Base-by-base conservation (phyloP, 2,797 vertebrate species). In the Myotis daubentonii region DNA sequence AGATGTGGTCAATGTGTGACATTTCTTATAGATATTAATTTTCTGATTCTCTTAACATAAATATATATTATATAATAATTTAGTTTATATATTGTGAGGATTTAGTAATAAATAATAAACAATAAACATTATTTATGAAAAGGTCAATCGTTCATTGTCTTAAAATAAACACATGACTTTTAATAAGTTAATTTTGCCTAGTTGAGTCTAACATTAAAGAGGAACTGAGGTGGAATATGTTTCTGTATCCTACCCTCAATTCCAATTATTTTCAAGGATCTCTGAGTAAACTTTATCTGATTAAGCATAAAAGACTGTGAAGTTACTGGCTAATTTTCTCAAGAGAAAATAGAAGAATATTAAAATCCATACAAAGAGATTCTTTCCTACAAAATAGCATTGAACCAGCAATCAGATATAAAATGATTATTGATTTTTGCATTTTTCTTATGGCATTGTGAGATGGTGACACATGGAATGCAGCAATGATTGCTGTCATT, bases 351-450 rank as follows among this genome's bases (percentile, higher is more conserved):
- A 80, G 66, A 68, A 95, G 79, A 86, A 87, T 94, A 78, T 88
- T 78, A 95, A 72, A 66, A 93, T 71, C 17, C 38, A 81, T n/a
- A 94, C 49, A 95, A 95, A 93, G 75, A 65, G 71, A 70, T 92
- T 86, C 19, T 83, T 95, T 91, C 30, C 66, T 91, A 30, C 53
- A 78, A 51, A 55, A 74, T 78, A 33, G 22, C 75, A 93, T 72
- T 92, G 94, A 92, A 36, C 75, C 86, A 76, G 60, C 91, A 92
- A 93, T 94, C 80, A 91, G 51, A 76, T 57, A 51, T 65, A 82
- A 95, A 85, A 93, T 94, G 93, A 83, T 88, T 87, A 93, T 92
- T 95, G 94, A 96, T 95, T 93, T 95, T 92, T 90, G 41, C 72
- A 44, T 83, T 78, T 91, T 96, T 66, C 87, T 94, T 91, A 88